Percentiles rank a stretch among this genome's conserved stretches.
phyloP scores from a whole-genome alignment of 2,797 vertebrate species.

The Leptodactylus fallax region DNA sequence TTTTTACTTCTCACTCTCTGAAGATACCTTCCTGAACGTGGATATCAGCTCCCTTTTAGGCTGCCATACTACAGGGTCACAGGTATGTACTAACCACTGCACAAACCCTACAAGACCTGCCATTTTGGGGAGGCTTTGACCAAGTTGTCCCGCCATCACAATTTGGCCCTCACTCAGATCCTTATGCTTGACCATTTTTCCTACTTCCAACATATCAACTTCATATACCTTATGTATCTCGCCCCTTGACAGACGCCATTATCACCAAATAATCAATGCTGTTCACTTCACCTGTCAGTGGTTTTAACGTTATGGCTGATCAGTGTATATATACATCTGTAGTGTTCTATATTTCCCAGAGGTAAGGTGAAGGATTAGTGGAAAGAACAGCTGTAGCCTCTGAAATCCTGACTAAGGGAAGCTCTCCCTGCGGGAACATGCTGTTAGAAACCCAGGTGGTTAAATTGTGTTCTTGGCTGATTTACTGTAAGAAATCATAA shows the following conservation, averaged over 20 bases:
- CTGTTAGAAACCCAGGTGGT: constrained; percentile 18
- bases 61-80: too few relatives aligned
- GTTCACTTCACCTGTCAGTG: neutral
- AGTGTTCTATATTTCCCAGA: neutral
- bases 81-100: neutral
- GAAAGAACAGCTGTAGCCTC: constrained; percentile 25
- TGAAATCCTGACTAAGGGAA: constrained; percentile 4
- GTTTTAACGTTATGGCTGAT: neutral
- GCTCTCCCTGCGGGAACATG: neutral
- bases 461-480: constrained; percentile 10
- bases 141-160: neutral
- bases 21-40: too few relatives aligned
- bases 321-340: neutral
- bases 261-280: too few relatives aligned
- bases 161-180: neutral
- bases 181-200: neutral
- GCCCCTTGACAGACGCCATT: too few relatives aligned
- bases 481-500: constrained; percentile 24
- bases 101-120: neutral
- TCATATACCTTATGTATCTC: too few relatives aligned
- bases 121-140: neutral
- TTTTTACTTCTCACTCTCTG: too few relatives aligned
- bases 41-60: too few relatives aligned
- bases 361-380: neutral
- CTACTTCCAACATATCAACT: too few relatives aligned